These are phyloP conservation scores for Rachycentron canadum DNA, from an alignment of 2,797 vertebrate species.

Conservation along the genomic window DNA sequence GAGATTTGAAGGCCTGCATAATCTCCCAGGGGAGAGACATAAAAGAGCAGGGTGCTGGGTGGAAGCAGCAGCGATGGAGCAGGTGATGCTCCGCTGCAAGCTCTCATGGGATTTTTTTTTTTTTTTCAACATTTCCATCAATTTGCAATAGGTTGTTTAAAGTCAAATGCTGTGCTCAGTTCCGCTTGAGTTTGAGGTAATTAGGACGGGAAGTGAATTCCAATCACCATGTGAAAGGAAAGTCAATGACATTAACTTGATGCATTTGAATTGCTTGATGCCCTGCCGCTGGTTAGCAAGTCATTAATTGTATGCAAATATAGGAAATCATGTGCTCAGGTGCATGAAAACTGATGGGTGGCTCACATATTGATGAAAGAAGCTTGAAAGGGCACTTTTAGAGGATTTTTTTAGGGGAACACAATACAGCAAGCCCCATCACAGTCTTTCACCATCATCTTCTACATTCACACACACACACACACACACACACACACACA, in stretches of 20 bases:
- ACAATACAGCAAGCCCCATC: conserved; percentile 16
- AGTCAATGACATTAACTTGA: conserved; percentile 56
- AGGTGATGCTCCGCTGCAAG: conserved; percentile 48
- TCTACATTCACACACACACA: neutral
- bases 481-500: neutral
- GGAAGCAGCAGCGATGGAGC: conserved; percentile 42
- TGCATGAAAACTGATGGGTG: conserved; percentile 35
- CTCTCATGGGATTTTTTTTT: conserved; percentile 43
- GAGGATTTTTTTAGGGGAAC: conserved; percentile 22
- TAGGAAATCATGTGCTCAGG: conserved; percentile 45
- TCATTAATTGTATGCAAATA: conserved; percentile 62
- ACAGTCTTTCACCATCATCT: conserved; percentile 17
- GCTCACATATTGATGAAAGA: conserved; percentile 28
- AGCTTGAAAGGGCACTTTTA: conserved; percentile 18
- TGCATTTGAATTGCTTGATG: conserved; percentile 34
- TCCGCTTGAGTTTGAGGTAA: conserved; percentile 56
- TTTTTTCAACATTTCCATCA: conserved; percentile 49
- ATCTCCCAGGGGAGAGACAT: conserved; percentile 69
- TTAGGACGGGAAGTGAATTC: conserved; percentile 60
- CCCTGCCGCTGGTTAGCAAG: conserved; percentile 32
- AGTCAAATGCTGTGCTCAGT: conserved; percentile 47
- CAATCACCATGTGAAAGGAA: conserved; percentile 57
- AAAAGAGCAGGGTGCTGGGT: conserved; percentile 62
- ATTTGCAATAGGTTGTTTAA: conserved; percentile 60
- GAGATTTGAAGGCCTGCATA: conserved; percentile 66